Conservation (phyloP, 2,113 vertebrate species). For the Archocentrus centrarchus region DNA sequence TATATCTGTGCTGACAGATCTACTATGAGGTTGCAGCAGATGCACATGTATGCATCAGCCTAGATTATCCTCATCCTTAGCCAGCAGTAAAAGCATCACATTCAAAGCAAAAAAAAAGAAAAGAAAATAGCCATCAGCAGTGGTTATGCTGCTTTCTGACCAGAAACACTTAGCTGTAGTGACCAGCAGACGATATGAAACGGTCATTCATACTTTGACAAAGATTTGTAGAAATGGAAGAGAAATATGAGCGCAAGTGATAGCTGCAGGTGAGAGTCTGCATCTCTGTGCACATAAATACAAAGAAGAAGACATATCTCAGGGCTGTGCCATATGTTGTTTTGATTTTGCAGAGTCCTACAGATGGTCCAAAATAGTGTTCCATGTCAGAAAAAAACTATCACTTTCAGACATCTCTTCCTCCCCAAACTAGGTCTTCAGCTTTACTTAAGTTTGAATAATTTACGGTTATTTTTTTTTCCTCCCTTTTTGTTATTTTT, state of each 20-base stretch:
- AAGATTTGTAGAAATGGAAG: constrained; percentile 11
- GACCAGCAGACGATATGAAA: constrained; percentile 9
- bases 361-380: constrained; percentile 79
- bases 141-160: constrained; percentile 43
- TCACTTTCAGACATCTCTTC: constrained; percentile 60
- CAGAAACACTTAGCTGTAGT: constrained; percentile 6
- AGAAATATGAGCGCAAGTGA: constrained; percentile 28
- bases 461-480: constrained; percentile 54
- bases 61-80: constrained; percentile 62
- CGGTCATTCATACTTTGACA: not conserved
- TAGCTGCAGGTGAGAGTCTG: constrained; percentile 7
- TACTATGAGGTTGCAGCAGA: constrained; percentile 40
- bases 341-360: constrained; percentile 69
- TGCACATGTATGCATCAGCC: constrained; percentile 56
- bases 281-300: constrained; percentile 41
- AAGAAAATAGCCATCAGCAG: constrained; percentile 50
- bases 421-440: constrained; percentile 63
- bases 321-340: constrained; percentile 74
- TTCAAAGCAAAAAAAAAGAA: constrained; percentile 40
- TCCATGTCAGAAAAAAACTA: constrained; percentile 71
- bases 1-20: constrained; percentile 63
- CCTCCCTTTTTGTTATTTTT: constrained; percentile 34
- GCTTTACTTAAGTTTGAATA: constrained; percentile 77
- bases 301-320: constrained; percentile 69
- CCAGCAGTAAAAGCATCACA: constrained; percentile 55